Evolutionary conservation across 2,888 invertebrate species (phyloP), one percentile per base, ranked within the genome.

Genomic region (Pinctada fucata): DNA sequence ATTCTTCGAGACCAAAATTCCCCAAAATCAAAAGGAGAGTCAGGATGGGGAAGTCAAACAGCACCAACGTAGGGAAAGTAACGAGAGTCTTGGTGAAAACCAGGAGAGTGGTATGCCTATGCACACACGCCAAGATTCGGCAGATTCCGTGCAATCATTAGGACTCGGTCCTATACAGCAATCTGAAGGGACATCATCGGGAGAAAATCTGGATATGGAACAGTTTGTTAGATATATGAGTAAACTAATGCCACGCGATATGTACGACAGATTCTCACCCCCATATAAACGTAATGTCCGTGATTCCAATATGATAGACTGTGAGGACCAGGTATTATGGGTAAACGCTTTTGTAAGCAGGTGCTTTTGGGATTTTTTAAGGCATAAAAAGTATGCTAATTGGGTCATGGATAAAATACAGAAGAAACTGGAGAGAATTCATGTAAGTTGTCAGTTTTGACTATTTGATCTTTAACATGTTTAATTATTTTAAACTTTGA

Each of bases 401-500:
- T 94, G 95, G 81, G 94, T 97, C 63, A 95, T 95, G 91, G 95
- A 95, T 74, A 95, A 95, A 90, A 95, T 97, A 90, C 97, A 98
- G 93, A 95, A 95, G 89, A 98, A 98, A 93, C 94, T 98, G 2
- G 95, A 95, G 79, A 96, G 96, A 79, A 96, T 98, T 85, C 97
- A 96, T 93, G 95, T 96, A 89, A 90, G 91, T 90, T 47, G n/a
- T 58, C 10, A 78, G 65, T 31, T 49, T 51, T 51, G 5, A 72
- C 31, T 0, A 31, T 31, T 31, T 52, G 47, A 48, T 8, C 48
- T 69, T 69, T 50, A 47, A 13, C 50, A 8, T 3, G 45, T 67
- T 67, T 31, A 45, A 31, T 3, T 31, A 31, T 31, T 31, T 31
- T 31, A 31, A 31, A 31, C 31, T 31, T 31, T 31, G 31, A 31